Evolutionary conservation across 2,888 invertebrate species (phyloP), one percentile per base, ranked within the genome.

Genomic region (Mimachlamys varia): DNA sequence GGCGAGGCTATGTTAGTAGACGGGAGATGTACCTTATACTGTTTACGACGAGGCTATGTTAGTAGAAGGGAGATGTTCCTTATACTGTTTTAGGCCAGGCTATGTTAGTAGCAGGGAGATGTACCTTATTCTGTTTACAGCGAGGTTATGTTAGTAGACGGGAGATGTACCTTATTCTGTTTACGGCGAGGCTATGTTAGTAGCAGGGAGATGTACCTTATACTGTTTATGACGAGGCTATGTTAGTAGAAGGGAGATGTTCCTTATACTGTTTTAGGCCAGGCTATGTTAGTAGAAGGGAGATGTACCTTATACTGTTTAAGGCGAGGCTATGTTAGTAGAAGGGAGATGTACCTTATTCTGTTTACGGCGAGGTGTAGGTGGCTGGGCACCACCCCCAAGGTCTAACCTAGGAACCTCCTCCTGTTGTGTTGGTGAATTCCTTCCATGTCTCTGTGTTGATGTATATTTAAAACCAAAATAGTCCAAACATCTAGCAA

Each of bases 401-500:
- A 76, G 33, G 33, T 76, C 76, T 76, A 76, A 33, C 33, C 76
- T 76, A 76, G 76, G 76, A 13, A 76, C 76, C 33, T 76, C 76
- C 76, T 33, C 76, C 7, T 76, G 27, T 76, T 27, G 27, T 17
- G n/a, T n/a, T n/a, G 76, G 76, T 4, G 76, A 76, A 33, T 76
- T 76, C 76, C 76, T 76, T 76, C 76, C 76, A 17, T 76, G 76
- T 33, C 76, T 76, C 76, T 76, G 76, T 76, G 33, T 58, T 58
- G 19, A 76, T 27, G 76, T 76, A 58, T 58, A 58, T 10, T 58
- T 58, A 58, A 58, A 76, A 76, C 76, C 27, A 76, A 76, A 2
- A 76, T 76, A 76, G 27, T 76, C 76, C 33, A 76, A 76, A 76
- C 7, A 76, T 13, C 33, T 58, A 58, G 58, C 22, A 58, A 58